Evolutionary conservation across 1,140 invertebrate genomes (phyloP), one percentile per base, ranked within the genome.

Genomic region (Drosophila takahashii): DNA sequence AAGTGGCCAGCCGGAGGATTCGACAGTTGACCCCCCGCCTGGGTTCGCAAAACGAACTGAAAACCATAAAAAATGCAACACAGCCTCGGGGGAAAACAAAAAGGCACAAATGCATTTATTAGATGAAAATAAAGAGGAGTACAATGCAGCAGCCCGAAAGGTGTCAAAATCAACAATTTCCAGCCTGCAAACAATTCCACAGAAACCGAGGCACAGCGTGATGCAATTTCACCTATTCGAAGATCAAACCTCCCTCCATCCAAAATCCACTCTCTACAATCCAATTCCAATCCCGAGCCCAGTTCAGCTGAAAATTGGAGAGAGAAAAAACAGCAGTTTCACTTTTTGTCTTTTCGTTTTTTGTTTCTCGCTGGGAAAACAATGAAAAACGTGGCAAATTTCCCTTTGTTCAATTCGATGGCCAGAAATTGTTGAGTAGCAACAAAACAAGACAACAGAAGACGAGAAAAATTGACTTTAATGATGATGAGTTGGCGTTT

Each of bases 351-450:
- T 57, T 37, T 41, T 61, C 27, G 27, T 39, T 50, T 50, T 52
- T 56, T 48, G 45, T 48, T 48, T 60, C 52, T 56, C 16, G 44
- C 50, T 61, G 76, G 73, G 69, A 79, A 84, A 78, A 90, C 89
- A 90, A 90, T 90, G 81, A 77, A 81, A 90, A 90, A 90, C 81
- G 86, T 90, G 87, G 86, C 89, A 91, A 90, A 90, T 90, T 90
- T 90, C 69, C 71, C 51, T 84, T 90, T 91, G 87, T 90, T 81
- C 73, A 61, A 85, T 66, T 89, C 85, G 69, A 78, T 84, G 59
- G 79, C 77, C 70, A 79, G 81, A 77, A 77, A 84, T 79, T 75
- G 79, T 79, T 57, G 70, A 83, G 67, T 69, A 65, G 60, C 81
- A 80, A 79, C 57, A 79, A 71, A 84, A 75, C 73, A 64, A 59